phyloP scores from a whole-genome alignment of 2,113 vertebrate genomes.

The Thamnophis sirtalis region DNA sequence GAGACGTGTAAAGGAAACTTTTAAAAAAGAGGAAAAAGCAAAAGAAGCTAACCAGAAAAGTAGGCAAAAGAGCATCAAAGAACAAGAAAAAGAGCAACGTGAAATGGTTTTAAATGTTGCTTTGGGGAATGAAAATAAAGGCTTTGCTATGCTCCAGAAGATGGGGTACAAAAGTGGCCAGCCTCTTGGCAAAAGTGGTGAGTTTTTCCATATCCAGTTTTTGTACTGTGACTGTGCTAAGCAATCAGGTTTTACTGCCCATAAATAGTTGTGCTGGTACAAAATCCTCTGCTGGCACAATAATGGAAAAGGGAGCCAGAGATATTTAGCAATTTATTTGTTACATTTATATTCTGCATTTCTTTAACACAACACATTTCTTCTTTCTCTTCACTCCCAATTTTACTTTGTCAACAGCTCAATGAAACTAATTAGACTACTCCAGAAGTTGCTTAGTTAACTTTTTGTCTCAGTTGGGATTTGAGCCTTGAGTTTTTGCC shows the following conservation, averaged over 20 bases:
- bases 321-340: background rate
- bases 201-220: conserved; percentile 26
- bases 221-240: background rate
- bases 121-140: conserved; percentile 85
- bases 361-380: background rate
- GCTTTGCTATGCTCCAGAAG: conserved; percentile 92
- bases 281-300: background rate
- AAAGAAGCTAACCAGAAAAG: conserved; percentile 83
- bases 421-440: background rate
- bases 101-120: conserved; percentile 83
- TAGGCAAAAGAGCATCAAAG: conserved; percentile 84
- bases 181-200: conserved; percentile 88
- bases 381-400: background rate
- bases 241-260: background rate
- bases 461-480: background rate
- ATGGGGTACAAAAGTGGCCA: conserved; percentile 96
- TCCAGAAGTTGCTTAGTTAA: background rate
- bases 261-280: background rate
- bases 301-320: background rate
- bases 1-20: conserved; percentile 76
- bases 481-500: background rate
- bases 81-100: conserved; percentile 84
- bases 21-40: conserved; percentile 77
- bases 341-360: background rate
- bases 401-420: background rate